A percentile compares a stretch with the other conserved stretches of the same genome.
These are phyloP conservation scores for Vesta saturnalis DNA, from an alignment of 2,888 invertebrate species.

Conservation along the genomic window DNA sequence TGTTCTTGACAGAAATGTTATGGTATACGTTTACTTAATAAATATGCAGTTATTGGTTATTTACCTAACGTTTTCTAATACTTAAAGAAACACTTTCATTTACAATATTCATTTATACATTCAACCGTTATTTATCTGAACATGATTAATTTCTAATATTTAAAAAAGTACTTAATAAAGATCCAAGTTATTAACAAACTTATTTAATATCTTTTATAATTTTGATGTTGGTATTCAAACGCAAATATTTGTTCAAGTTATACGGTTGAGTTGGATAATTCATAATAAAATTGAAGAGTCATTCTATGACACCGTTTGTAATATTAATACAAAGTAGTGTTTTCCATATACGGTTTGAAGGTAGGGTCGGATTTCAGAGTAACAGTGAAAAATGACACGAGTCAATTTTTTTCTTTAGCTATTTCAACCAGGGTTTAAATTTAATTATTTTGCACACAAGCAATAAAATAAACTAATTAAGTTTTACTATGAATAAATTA, in stretches of 20 bases:
- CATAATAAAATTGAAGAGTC: background rate
- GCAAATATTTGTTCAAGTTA: background rate
- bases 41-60: background rate
- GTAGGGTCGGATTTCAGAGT: background rate
- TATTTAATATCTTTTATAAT: too few relatives aligned
- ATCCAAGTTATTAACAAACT: background rate
- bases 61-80: background rate
- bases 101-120: background rate
- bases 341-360: background rate
- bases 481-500: too few relatives aligned
- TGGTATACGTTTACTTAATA: too few relatives aligned
- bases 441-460: too few relatives aligned
- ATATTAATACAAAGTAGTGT: background rate
- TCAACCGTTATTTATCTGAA: background rate
- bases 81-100: background rate
- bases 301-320: conserved; percentile 1
- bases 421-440: too few relatives aligned
- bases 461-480: too few relatives aligned
- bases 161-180: background rate
- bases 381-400: background rate
- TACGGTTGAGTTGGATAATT: background rate
- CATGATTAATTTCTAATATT: conserved; percentile 1
- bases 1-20: too few relatives aligned
- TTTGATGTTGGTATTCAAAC: background rate
- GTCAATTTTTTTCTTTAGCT: too few relatives aligned